Evolutionary conservation across 2,113 vertebrate genomes (phyloP).

Genomic region (Myodes glareolus): DNA sequence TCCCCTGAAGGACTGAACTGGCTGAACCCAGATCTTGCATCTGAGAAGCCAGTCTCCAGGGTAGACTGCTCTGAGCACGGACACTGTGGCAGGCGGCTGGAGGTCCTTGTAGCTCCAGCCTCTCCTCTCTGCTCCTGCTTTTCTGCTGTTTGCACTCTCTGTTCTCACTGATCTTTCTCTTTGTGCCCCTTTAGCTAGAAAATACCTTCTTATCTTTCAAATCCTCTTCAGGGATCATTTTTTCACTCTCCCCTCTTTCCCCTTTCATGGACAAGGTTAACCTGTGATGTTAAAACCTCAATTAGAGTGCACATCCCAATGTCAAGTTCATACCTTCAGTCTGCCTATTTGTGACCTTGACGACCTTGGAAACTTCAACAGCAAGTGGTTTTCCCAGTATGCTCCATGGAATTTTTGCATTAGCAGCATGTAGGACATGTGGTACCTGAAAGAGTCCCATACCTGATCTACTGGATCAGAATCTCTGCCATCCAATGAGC

Average conservation of each 20-base stretch:
- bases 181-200: not conserved
- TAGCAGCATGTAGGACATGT: not conserved
- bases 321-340: not conserved
- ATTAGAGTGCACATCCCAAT: not conserved
- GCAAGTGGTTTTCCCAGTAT: not conserved
- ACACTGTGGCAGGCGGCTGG: not conserved
- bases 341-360: not conserved
- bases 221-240: not conserved
- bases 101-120: not conserved
- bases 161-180: not conserved
- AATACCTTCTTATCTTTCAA: slow-evolving; percentile 14
- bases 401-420: not conserved
- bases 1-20: not conserved
- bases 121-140: not conserved
- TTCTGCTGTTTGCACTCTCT: not conserved
- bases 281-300: not conserved
- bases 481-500: not conserved
- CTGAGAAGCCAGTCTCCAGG: not conserved
- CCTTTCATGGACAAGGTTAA: not conserved
- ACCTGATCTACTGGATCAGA: not conserved
- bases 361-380: not conserved
- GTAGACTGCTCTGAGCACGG: not conserved
- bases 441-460: not conserved
- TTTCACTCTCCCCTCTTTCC: not conserved
- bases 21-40: not conserved